Base-by-base conservation (phyloP, 2,113 vertebrate genomes). In the Pholis gunnellus region DNA sequence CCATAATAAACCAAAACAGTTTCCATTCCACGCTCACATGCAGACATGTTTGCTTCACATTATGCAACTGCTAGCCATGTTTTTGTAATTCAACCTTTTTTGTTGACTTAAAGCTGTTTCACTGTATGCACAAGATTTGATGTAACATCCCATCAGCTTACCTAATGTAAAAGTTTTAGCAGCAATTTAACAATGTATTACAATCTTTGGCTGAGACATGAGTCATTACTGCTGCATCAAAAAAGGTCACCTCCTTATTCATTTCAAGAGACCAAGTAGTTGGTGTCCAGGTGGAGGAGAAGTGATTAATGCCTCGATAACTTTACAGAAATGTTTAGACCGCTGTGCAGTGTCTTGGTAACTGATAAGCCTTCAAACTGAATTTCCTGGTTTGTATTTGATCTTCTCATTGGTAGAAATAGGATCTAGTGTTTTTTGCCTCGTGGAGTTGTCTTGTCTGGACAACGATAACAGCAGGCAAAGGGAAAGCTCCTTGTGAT, bases 31-130 rank as follows among this genome's bases (percentile, higher is more conserved):
- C 34, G 10, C 73, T 78, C n/a, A 1, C 82, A 78, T 63, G 81
- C 56, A 59, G 68, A 11, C 74, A 59, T 36, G 78, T 83, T 85
- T 91, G 76, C 70, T 78, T 86, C 67, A 60, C 81, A 54, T 86
- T 72, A 74, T 42, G 25, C 56, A 72, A 42, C 72, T 44, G 72
- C 57, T 36, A 65, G 64, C 56, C 66, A 11, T n/a, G 65, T 65
- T 63, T 44, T 87, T 78, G 77, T 46, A 76, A 8, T 78, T 66
- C 25, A 36, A 75, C 20, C 27, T 10, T 10, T 34, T 59, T 38
- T 57, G 54, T 72, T 68, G 66, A 65, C 72, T 69, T 81, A 20
- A 64, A 11, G 11, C 61, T 18, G 11, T 40, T 42, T 68, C 20
- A 20, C 29, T 25, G 3, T 63, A 46, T 29, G 40, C 63, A 61